Percentiles rank a stretch among this genome's conserved stretches.
These are phyloP conservation scores for Anisognathus igniventris DNA, from an alignment of 2,797 vertebrate species.

Conservation along the genomic window DNA sequence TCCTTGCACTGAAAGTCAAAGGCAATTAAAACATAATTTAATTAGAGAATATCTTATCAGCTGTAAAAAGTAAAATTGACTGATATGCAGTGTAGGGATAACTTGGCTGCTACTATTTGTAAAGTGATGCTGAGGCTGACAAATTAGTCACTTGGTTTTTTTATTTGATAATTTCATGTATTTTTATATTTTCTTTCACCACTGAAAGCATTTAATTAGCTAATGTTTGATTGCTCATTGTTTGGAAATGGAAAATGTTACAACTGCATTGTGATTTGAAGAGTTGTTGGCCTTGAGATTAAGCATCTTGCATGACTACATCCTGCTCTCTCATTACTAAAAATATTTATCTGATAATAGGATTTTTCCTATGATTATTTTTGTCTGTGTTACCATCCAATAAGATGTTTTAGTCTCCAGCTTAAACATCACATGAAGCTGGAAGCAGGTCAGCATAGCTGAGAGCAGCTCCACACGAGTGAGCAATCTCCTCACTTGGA, in stretches of 20 bases:
- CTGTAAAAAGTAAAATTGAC: conserved; percentile 65
- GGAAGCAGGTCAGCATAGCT: not conserved
- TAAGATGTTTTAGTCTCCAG: not conserved
- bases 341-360: not conserved
- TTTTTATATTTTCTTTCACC: conserved; percentile 33
- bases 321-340: not conserved
- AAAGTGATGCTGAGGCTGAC: conserved; percentile 50
- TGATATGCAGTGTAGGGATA: conserved; percentile 69
- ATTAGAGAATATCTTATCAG: conserved; percentile 71
- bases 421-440: not conserved
- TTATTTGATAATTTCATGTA: conserved; percentile 28
- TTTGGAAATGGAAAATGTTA: conserved; percentile 22
- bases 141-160: conserved; percentile 32
- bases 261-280: conserved; percentile 2
- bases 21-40: conserved; percentile 74
- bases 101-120: conserved; percentile 54
- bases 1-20: conserved; percentile 64
- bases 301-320: not conserved
- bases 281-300: not conserved
- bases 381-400: not conserved
- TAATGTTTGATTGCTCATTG: conserved; percentile 33
- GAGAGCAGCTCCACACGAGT: not conserved
- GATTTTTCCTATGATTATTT: not conserved
- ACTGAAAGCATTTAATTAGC: conserved; percentile 41
- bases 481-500: not conserved